A percentile compares a stretch with the other conserved stretches of the same genome.
These are phyloP conservation scores for Psix sp. DNA, from an alignment of 1,140 invertebrate genomes.

Conservation along the genomic window DNA sequence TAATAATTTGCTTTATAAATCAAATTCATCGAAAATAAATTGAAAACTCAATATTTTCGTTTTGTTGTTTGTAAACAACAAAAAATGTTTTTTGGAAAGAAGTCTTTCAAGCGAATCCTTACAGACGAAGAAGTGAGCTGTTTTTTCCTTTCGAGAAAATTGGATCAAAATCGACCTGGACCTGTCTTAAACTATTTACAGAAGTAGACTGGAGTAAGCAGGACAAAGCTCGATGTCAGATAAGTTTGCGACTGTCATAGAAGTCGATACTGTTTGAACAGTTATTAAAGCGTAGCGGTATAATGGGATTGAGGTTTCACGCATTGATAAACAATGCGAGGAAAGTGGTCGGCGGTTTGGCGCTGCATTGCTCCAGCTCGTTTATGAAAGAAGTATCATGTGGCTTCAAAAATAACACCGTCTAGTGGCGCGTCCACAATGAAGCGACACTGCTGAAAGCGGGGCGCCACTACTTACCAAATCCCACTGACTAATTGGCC, in stretches of 20 bases:
- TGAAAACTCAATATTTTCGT: too few species aligned
- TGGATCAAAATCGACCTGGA: too few species aligned
- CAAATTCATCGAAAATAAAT: too few species aligned
- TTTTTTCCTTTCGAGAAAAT: too few species aligned
- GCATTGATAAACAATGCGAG: conserved; percentile 35
- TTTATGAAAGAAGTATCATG: conserved; percentile 9
- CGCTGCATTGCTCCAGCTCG: neutral
- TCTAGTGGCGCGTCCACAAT: conserved; percentile 9
- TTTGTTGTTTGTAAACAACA: too few species aligned
- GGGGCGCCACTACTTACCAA: conserved; percentile 21
- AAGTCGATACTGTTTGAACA: conserved; percentile 18
- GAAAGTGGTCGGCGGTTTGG: conserved; percentile 19
- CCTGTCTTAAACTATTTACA: too few species aligned
- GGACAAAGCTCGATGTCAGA: neutral
- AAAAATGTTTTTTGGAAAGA: too few species aligned
- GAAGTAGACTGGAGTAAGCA: too few species aligned
- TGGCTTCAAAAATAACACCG: conserved; percentile 7
- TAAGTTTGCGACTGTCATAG: conserved; percentile 27
- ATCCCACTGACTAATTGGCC: conserved; percentile 25
- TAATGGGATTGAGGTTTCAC: conserved; percentile 38
- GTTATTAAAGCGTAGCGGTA: conserved; percentile 10
- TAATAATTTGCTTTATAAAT: too few species aligned
- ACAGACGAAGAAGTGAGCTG: too few species aligned
- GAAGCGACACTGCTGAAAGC: conserved; percentile 33
- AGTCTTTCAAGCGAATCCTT: too few species aligned